Conservation (phyloP, 2,888 invertebrate species). For the Apamea anceps region DNA sequence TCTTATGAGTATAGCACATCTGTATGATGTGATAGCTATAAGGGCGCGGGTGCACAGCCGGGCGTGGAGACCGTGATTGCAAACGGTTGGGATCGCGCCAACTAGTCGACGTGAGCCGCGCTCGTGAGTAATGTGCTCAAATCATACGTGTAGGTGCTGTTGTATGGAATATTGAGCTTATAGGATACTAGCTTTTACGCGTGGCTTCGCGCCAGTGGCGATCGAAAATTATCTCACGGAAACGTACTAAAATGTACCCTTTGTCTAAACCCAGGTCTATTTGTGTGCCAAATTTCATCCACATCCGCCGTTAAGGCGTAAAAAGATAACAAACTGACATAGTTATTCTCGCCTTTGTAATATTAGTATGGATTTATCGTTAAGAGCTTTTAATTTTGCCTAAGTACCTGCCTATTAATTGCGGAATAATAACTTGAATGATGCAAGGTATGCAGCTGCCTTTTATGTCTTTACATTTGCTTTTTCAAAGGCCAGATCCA, state of each 20-base stretch:
- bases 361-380: not conserved
- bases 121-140: conserved; percentile 43
- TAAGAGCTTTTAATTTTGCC: not conserved
- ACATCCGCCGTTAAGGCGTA: not conserved
- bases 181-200: too few relatives aligned
- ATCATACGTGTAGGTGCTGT: conserved; percentile 27
- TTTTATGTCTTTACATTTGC: not conserved
- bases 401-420: not conserved
- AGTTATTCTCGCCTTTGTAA: not conserved
- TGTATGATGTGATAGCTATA: conserved; percentile 36
- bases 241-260: not conserved
- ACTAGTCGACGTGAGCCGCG: conserved; percentile 42
- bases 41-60: conserved; percentile 46
- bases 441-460: not conserved
- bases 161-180: conserved; percentile 2
- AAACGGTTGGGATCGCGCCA: conserved; percentile 64
- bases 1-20: not conserved
- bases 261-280: not conserved
- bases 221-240: not conserved
- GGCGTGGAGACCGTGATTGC: conserved; percentile 58
- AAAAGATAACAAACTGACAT: not conserved
- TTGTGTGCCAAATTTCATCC: not conserved
- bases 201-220: not conserved
- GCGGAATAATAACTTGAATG: not conserved
- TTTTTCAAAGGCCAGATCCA: not conserved